Evolutionary conservation across 2,888 invertebrate genomes (phyloP), one percentile per base, ranked within the genome.

Genomic region (Epinotia nisella): DNA sequence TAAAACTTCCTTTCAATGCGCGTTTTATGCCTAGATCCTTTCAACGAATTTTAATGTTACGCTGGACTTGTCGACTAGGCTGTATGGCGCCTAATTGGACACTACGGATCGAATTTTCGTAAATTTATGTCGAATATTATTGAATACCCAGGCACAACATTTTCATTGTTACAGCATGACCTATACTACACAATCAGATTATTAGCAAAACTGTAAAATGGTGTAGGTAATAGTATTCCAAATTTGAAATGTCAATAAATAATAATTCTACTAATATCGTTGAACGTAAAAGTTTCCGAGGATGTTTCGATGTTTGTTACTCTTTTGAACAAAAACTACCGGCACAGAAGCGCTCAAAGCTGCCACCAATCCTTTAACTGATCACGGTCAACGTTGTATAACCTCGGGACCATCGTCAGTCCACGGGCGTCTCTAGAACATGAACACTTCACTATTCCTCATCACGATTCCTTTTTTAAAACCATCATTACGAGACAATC

Each of bases 21-120:
- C 29, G 24, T 64, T 64, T 64, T 35, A 51, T 64, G 49, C 11
- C 17, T 51, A 29, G 21, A 29, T 17, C 51, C 45, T 51, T 51
- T 49, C 11, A 49, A 64, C 10, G 3, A 5, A 11, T 51, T 64
- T 11, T 51, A 64, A n/a, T 2, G 15, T n/a, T 62, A 29, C 17
- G 49, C 62, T 51, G 51, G 51, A 64, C 11, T 51, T n/a, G 19
- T 49, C 49, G 15, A 24, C 45, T 19, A 59, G 35, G 10, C 39
- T 5, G 3, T 17, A 19, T 17, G 59, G 24, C 0, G 3, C n/a
- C 4, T 35, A 49, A 51, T 64, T 64, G 49, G 49, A 51, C 51
- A 64, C 62, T 29, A 51, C 1, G 29, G 51, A 51, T 35, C 29
- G n/a, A 64, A 64, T 51, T 64, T 64, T 64, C 62, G n/a, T 13